Base-by-base conservation (phyloP, 1,140 invertebrate species). In the Bemisia tabaci region DNA sequence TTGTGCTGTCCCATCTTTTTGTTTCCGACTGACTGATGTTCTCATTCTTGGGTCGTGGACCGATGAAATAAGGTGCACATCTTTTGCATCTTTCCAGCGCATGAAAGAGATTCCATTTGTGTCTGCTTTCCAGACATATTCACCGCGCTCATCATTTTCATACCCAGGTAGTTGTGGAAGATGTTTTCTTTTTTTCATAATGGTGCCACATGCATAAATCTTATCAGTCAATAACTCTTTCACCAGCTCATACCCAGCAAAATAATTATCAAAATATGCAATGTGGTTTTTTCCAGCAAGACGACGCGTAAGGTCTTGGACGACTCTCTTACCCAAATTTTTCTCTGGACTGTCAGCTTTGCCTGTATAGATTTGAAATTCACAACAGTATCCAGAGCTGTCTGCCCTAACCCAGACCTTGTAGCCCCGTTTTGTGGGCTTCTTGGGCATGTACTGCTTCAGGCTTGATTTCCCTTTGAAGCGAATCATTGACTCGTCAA, bases 401-500 rank as follows among this genome's bases (percentile, higher is more conserved):
- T 70, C 67, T 22, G 63, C 33, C 21, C 63, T 17, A 22, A 68
- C 65, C 70, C 71, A 73, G 22, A 73, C 62, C 59, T 73, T 72
- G 62, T 67, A 71, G 0, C 72, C 72, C 24, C 71, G 17, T 69
- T 72, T 73, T 22, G 71, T 65, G 23, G 71, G 67, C 33, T 71
- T 72, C 48, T 70, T 63, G 1, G 65, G 70, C 39, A 74, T 62
- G 39, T 72, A 74, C 64, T 73, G 73, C 67, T 73, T 74, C 2
- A 73, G 62, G 48, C 22, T 25, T 33, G 63, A 64, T 64, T 68
- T 65, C 24, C 73, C 73, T 65, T 73, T 72, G 60, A 74, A 73
- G 65, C 68, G 70, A 12, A 71, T 68, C 71, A 73, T 73, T 2
- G 63, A 68, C 62, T 74, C 73, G 63, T 72, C 71, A 64, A 73